Conservation (phyloP, 2,113 vertebrate genomes). For the Hiodon tergisus region DNA sequence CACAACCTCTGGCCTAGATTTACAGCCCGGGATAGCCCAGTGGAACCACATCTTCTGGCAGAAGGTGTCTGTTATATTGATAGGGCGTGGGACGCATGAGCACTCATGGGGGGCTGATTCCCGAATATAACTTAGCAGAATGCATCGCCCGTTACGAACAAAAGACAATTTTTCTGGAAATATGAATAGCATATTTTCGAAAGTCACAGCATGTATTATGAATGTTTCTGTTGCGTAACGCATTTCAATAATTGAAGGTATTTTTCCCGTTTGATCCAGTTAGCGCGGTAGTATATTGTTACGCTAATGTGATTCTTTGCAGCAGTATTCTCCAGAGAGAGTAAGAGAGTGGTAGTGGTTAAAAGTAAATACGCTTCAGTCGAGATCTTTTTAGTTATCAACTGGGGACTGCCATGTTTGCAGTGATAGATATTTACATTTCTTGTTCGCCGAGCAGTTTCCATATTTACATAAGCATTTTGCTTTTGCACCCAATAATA, state of each 20-base stretch:
- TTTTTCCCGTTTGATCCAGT: conserved; percentile 36
- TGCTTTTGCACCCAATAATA: conserved; percentile 39
- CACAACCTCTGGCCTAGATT: conserved; percentile 62
- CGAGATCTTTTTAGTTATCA: conserved; percentile 24
- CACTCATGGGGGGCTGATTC: conserved; percentile 12
- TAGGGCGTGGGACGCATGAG: conserved; percentile 32
- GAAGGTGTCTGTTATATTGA: conserved; percentile 52
- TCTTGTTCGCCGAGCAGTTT: conserved; percentile 17
- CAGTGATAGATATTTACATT: conserved; percentile 8
- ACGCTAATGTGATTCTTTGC: conserved; percentile 30
- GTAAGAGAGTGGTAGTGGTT: not conserved
- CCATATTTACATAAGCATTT: conserved; percentile 33
- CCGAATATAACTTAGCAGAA: conserved; percentile 27
- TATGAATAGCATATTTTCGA: conserved; percentile 23
- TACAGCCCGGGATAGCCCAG: conserved; percentile 49
- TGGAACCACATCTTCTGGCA: conserved; percentile 60
- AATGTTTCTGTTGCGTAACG: conserved; percentile 27
- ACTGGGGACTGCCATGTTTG: conserved; percentile 27
- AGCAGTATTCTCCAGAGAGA: conserved; percentile 43
- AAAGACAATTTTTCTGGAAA: conserved; percentile 19
- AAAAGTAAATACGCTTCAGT: conserved; percentile 27
- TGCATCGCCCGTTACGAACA: conserved; percentile 22
- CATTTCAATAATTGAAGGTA: conserved; percentile 32
- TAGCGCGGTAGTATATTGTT: conserved; percentile 28
- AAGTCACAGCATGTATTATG: conserved; percentile 31